Percentiles rank a stretch among this genome's conserved stretches.
phyloP scores from a whole-genome alignment of 2,888 invertebrate species.

The Endotricha flammealis region DNA sequence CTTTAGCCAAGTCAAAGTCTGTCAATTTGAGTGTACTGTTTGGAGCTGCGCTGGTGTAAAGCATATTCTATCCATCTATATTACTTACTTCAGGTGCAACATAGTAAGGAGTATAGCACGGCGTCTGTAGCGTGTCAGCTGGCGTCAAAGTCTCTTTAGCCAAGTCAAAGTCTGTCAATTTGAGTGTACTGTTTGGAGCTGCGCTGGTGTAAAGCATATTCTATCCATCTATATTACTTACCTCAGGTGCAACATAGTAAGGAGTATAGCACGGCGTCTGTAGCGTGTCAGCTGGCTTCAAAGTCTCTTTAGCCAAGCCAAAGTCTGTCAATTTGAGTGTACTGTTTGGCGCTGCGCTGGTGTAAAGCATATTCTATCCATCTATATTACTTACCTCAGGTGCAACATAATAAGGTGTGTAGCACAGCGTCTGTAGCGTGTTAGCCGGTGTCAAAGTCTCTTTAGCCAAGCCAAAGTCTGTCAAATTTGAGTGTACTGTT shows the following conservation, averaged over 20 bases:
- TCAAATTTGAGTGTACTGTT: constrained; percentile 92
- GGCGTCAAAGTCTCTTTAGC: constrained; percentile 93
- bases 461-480: constrained; percentile 99
- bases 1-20: constrained; percentile 99
- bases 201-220: no score
- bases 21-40: no score
- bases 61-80: background rate
- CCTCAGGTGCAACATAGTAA: constrained; percentile 92
- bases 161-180: constrained; percentile 99
- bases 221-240: constrained; percentile 20
- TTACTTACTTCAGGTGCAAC: constrained; percentile 81
- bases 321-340: no score
- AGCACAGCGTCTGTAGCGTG: constrained; percentile 97
- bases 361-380: background rate
- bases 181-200: no score
- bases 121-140: constrained; percentile 95
- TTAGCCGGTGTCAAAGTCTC: constrained; percentile 89
- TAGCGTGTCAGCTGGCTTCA: constrained; percentile 87
- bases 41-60: no score
- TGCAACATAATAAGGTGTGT: constrained; percentile 98
- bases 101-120: constrained; percentile 99
- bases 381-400: constrained; percentile 54
- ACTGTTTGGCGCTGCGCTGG: no score
- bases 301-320: constrained; percentile 98
- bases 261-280: constrained; percentile 99